Base-by-base conservation (phyloP, 1,140 invertebrate genomes). In the Tetramorium parvispinum region DNA sequence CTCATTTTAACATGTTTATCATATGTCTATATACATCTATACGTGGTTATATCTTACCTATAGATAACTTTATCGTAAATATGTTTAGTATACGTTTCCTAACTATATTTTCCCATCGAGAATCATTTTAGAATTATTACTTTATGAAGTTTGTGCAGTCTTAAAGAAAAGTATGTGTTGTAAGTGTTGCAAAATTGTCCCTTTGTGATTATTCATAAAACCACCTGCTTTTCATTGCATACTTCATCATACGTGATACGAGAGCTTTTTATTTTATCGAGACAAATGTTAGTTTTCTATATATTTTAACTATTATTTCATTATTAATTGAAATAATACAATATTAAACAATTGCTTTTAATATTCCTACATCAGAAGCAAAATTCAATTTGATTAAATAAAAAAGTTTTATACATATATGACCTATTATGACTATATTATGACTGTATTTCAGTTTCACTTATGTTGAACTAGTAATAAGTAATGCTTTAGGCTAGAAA, bases 1-100 rank as follows among this genome's bases (percentile, higher is more conserved):
- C n/a, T 49, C 7, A 65, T 65, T 78, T 49, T 32, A 13, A 65
- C 5, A 27, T 21, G 37, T 78, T 63, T 61, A 3, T 46, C 40
- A 46, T 11, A 16, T 5, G 8, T 27, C 40, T 49, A 46, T 4
- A 32, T n/a, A 49, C 32, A 59, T 27, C 16, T 32, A n/a, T 32
- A n/a, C 46, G 4, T 18, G n/a, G 0, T 27, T 66, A 79, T 53
- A 40, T 40, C 21, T 43, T 70, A 8, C 16, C 63, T 70, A 1
- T 81, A 81, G 0, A 53, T 53, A 79, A 76, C 55, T 73, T 53
- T 46, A 32, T 46, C 1, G 7, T 27, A 65, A 65, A 70, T 43
- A 70, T 70, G 32, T 24, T 76, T 43, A 18, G 11, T 27, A 70
- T 32, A 43, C 24, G 57, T 70, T 70, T 43, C 1, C 11, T 18